Evolutionary conservation across 2,797 vertebrate genomes (phyloP).

Genomic region (Sciurus vulgaris): DNA sequence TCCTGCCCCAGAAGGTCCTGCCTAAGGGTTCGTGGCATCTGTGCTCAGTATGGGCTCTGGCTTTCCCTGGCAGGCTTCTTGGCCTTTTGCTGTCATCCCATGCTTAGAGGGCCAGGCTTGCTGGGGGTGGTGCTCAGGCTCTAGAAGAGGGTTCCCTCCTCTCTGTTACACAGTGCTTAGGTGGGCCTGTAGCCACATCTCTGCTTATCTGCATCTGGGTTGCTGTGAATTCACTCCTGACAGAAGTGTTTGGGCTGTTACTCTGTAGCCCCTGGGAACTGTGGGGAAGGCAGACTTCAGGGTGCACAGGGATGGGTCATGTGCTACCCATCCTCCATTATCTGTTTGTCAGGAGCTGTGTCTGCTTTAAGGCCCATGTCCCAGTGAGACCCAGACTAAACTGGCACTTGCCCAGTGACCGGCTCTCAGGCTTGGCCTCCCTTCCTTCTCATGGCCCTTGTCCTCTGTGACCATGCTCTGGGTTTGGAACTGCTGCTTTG

Average conservation of each 20-base stretch:
- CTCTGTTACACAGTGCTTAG: background rate
- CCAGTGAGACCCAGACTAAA: background rate
- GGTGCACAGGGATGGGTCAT: accelerated
- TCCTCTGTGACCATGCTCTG: background rate
- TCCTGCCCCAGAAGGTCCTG: no score
- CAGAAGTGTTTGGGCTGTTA: accelerated
- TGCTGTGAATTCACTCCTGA: accelerated
- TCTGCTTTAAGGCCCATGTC: background rate
- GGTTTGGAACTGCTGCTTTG: background rate
- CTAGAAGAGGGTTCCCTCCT: accelerated
- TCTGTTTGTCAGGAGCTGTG: background rate
- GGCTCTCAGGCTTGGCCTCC: background rate
- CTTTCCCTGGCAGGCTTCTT: background rate
- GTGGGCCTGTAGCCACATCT: background rate
- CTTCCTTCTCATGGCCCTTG: background rate
- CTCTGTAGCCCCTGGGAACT: no score
- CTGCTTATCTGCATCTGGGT: background rate
- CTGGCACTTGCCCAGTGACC: background rate
- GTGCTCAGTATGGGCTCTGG: accelerated
- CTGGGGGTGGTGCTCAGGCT: background rate
- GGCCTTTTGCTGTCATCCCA: accelerated
- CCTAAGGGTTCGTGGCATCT: background rate
- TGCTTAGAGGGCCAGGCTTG: background rate
- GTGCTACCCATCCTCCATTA: accelerated
- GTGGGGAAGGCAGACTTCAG: background rate